Percentiles rank a stretch among this genome's conserved stretches.
Conservation (phyloP, 2,797 vertebrate species). For the Crypturellus tataupa region DNA sequence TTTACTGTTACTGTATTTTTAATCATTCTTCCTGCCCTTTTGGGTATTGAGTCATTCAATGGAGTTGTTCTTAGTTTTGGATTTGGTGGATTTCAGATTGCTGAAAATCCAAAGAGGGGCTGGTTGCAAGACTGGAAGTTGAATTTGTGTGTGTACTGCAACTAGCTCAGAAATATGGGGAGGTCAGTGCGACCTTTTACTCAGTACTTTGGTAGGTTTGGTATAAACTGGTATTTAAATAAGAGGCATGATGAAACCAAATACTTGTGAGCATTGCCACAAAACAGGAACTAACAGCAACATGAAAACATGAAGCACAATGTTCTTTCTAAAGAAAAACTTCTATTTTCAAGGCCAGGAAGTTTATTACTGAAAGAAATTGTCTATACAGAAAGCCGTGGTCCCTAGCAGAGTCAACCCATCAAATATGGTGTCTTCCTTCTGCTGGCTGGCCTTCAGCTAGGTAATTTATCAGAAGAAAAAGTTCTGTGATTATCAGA, state of each 20-base stretch:
- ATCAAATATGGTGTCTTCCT: background rate
- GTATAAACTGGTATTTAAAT: background rate
- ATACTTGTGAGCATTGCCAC: background rate
- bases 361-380: background rate
- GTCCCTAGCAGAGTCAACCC: background rate
- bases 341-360: background rate
- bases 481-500: background rate
- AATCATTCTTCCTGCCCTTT: background rate
- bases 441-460: background rate
- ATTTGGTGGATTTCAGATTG: background rate
- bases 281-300: background rate
- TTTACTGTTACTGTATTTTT: background rate
- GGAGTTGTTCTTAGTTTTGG: background rate
- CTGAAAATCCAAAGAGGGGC: background rate
- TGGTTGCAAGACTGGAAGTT: background rate
- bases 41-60: background rate
- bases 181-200: fast-evolving
- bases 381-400: background rate
- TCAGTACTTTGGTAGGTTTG: background rate
- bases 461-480: background rate
- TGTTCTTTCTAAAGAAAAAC: background rate
- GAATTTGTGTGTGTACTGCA: background rate
- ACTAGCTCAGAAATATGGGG: background rate
- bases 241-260: background rate
- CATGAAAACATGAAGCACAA: background rate